A percentile compares a stretch with the other conserved stretches of the same genome.
phyloP scores from a whole-genome alignment of 2,797 vertebrate genomes.

The Semotilus atromaculatus region DNA sequence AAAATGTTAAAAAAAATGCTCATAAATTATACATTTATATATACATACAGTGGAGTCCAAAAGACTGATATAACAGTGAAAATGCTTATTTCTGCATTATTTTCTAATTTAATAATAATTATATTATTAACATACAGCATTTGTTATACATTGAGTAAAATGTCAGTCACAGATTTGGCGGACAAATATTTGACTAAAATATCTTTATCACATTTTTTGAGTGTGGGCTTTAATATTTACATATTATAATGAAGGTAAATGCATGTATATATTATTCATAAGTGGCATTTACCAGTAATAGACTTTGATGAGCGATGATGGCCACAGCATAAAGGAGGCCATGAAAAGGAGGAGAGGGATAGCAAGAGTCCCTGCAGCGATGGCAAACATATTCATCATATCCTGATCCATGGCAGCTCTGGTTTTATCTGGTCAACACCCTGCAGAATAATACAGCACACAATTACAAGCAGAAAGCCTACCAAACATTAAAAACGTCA shows the following conservation, averaged over 20 bases:
- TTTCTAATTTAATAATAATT: too few relatives aligned
- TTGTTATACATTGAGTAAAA: neutral
- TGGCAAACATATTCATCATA: slow-evolving; percentile 89
- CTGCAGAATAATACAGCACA: neutral
- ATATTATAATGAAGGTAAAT: neutral
- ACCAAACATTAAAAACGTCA: neutral
- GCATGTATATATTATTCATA: neutral
- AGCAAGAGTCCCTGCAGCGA: slow-evolving; percentile 87
- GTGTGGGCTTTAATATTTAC: neutral
- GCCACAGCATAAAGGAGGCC: slow-evolving; percentile 92
- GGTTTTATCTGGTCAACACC: slow-evolving; percentile 1
- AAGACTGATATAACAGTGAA: neutral
- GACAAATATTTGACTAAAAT: neutral
- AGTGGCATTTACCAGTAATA: slow-evolving; percentile 90
- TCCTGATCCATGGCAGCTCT: slow-evolving; percentile 86
- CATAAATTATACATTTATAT: neutral
- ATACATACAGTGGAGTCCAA: neutral
- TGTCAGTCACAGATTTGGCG: neutral
- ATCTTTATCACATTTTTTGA: too few relatives aligned
- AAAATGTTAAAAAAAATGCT: neutral
- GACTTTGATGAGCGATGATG: slow-evolving; percentile 90
- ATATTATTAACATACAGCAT: neutral
- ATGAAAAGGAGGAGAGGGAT: slow-evolving; percentile 94
- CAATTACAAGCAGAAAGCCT: neutral
- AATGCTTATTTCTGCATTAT: neutral